Evolutionary conservation across 2,113 vertebrate species (phyloP).

Genomic region (Neopipo cinnamomea): DNA sequence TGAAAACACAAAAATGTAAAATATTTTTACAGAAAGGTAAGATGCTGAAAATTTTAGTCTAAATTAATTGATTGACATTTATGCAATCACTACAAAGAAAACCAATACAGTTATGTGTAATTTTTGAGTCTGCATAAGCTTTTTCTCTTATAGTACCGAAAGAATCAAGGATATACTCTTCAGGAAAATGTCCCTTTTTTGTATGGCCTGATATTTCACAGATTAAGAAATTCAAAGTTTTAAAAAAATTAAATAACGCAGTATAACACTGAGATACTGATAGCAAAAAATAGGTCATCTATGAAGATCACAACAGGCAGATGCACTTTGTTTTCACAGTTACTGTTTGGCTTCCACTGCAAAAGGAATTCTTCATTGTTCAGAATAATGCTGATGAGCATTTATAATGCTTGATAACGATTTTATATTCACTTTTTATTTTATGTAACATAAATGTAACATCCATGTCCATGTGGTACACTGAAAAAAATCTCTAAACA

Average conservation of each 20-base stretch:
- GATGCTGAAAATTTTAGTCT: neutral
- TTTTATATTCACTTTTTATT: neutral
- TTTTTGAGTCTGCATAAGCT: neutral
- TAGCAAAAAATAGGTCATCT: neutral
- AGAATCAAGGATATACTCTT: neutral
- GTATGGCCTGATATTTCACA: neutral
- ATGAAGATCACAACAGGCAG: rapidly evolving
- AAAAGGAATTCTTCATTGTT: neutral
- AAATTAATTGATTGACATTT: neutral
- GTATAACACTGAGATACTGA: neutral
- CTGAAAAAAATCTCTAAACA: neutral
- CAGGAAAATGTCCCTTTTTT: neutral
- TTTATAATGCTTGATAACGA: neutral
- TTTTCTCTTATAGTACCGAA: neutral
- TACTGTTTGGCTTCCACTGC: neutral
- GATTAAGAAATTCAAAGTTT: neutral
- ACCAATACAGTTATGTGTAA: neutral
- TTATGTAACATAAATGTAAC: neutral
- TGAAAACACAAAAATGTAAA: neutral
- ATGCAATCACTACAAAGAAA: neutral
- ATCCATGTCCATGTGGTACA: neutral
- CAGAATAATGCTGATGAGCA: neutral
- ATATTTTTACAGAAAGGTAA: neutral
- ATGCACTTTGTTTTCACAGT: neutral
- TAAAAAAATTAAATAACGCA: neutral